Conservation (phyloP, 1,140 invertebrate species). For the Drosophila ercepeae region DNA sequence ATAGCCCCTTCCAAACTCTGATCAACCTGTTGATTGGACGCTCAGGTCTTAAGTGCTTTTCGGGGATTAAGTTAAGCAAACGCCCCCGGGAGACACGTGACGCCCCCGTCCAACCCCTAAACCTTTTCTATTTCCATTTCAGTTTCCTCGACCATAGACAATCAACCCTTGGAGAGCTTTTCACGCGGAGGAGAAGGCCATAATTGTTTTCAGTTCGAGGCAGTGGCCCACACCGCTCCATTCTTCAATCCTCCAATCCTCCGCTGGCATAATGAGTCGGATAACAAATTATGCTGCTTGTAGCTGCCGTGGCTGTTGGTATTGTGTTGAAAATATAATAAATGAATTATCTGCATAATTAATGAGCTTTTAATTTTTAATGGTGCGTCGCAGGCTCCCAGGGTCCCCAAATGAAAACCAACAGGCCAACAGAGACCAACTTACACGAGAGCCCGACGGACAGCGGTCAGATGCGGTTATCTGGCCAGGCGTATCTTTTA, state of each 20-base stretch:
- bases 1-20: conserved; percentile 9
- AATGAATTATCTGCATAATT: conserved; percentile 83
- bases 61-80: conserved; percentile 46
- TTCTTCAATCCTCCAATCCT: conserved; percentile 16
- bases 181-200: conserved; percentile 28
- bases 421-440: background rate
- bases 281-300: conserved; percentile 69
- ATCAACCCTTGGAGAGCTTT: conserved; percentile 41
- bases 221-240: conserved; percentile 15
- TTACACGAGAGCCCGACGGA: background rate
- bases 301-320: conserved; percentile 11
- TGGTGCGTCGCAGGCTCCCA: conserved; percentile 64
- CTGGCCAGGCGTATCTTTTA: conserved; percentile 71
- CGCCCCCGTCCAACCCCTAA: conserved; percentile 16
- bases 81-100: conserved; percentile 61
- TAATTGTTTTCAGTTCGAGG: conserved; percentile 77
- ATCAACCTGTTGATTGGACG: conserved; percentile 65
- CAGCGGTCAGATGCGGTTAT: conserved; percentile 46
- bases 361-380: conserved; percentile 83
- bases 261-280: conserved; percentile 60
- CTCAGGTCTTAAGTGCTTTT: conserved; percentile 62
- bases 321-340: conserved; percentile 82
- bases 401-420: conserved; percentile 19
- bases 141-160: conserved; percentile 1
- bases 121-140: background rate